Evolutionary conservation across 2,888 invertebrate species (phyloP).

Genomic region (Brachyptera putata): DNA sequence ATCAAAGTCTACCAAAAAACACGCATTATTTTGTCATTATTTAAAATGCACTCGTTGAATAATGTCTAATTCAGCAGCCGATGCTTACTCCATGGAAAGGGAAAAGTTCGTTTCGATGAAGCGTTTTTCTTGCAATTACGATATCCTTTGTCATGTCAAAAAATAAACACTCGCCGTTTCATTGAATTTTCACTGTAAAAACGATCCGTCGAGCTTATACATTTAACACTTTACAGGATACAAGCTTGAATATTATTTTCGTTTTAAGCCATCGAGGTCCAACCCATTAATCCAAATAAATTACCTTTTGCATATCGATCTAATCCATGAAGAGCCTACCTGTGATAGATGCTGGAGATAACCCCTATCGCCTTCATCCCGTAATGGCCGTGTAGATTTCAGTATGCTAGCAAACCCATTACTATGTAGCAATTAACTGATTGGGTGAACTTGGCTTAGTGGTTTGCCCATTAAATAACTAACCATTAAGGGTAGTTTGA

Average conservation of each 20-base stretch:
- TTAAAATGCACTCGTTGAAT: neutral
- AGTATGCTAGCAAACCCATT: slow-evolving; percentile 12
- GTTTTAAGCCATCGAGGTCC: slow-evolving; percentile 3
- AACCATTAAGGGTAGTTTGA: neutral
- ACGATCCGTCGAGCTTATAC: no score
- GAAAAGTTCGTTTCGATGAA: neutral
- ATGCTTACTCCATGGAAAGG: no score
- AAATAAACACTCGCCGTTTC: neutral
- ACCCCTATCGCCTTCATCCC: slow-evolving; percentile 9
- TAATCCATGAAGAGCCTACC: slow-evolving; percentile 20
- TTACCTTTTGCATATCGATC: slow-evolving; percentile 28
- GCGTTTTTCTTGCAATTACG: neutral
- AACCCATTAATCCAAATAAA: slow-evolving; percentile 22
- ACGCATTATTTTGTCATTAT: neutral
- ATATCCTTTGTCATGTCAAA: neutral
- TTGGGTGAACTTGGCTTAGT: slow-evolving; percentile 21
- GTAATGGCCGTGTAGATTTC: slow-evolving; percentile 19
- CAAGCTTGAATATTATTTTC: neutral
- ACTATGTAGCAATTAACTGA: slow-evolving; percentile 30
- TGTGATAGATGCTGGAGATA: slow-evolving; percentile 26
- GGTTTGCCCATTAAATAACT: slow-evolving; percentile 8
- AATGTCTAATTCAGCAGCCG: neutral
- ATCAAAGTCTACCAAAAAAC: neutral
- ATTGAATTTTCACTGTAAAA: neutral
- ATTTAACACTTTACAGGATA: neutral